Base-by-base conservation (phyloP, 2,113 vertebrate genomes). In the Mohoua ochrocephala region DNA sequence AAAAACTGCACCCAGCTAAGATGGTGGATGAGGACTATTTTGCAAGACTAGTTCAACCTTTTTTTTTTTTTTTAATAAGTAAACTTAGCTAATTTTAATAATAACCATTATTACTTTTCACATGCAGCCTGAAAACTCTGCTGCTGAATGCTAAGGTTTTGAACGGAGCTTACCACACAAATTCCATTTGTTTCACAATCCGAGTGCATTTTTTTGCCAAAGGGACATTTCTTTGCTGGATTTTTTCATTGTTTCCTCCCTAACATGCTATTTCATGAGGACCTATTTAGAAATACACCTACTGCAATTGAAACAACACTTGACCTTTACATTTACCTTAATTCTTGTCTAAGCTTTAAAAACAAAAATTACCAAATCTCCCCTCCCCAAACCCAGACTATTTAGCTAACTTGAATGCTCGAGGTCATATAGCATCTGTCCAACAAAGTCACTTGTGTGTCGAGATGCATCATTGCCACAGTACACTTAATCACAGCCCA, bases 371-470 rank as follows among this genome's bases (percentile, higher is more conserved):
- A 41, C 24, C 42, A 83, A n/a, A 88, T 27, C 30, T 81, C 18
- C 15, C 24, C 39, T 80, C 17, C 54, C 35, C 39, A 90, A 84
- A 90, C 22, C 45, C 21, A 78, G 63, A 83, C n/a, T 84, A 35
- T 78, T 70, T 71, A 86, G 42, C 33, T 71, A 92, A 93, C 86
- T 94, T 91, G 69, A 92, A 89, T 35, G 93, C 93, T 61, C 1
- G 44, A 89, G 56, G 94, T 92, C 8, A 8, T 68, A 68, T 35
- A 95, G 80, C 91, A 96, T 94, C 91, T 94, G 91, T 75, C 64
- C 49, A 82, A 92, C 60, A 92, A 84, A 96, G 65, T 92, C 96
- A 89, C 84, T 96, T 92, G 77, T 94, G 76, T 89, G 95, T 95
- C 16, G 31, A 95, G 89, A 94, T 68, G 84, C 91, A 96, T 96